phyloP scores from a whole-genome alignment of 2,888 invertebrate genomes.

The Monoplex corrugatus region DNA sequence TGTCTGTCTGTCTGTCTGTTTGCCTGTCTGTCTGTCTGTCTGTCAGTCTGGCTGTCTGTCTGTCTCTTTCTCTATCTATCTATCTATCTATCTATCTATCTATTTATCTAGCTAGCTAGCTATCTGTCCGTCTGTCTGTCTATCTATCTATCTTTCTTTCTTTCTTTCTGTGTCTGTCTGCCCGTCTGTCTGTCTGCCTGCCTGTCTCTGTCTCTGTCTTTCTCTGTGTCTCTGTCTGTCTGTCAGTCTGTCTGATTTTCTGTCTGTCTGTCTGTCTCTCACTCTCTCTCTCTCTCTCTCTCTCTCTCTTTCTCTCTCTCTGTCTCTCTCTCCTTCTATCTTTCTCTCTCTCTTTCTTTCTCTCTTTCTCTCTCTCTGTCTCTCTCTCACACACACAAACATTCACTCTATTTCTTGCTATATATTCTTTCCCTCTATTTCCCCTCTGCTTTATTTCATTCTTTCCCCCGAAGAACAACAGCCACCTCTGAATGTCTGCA shows the following conservation, averaged over 20 bases:
- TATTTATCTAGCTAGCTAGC: too few relatives aligned
- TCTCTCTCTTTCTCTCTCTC: too few relatives aligned
- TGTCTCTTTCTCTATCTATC: not conserved
- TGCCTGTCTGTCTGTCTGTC: too few relatives aligned
- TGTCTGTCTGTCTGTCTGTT: too few relatives aligned
- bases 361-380: too few relatives aligned
- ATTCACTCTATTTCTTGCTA: not conserved
- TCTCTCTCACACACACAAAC: not conserved
- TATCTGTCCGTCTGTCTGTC: not conserved
- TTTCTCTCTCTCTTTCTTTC: not conserved
- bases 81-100: not conserved
- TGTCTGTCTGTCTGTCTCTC: too few relatives aligned
- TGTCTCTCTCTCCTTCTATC: not conserved
- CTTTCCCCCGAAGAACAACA: too few relatives aligned
- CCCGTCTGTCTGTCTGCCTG: not conserved
- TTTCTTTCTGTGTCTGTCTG: not conserved
- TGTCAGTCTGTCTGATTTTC: too few relatives aligned
- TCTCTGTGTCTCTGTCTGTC: too few relatives aligned
- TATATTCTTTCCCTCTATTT: not conserved
- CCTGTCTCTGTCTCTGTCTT: not conserved
- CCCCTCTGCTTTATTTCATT: not conserved
- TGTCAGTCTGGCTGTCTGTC: too few relatives aligned
- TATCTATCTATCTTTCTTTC: not conserved
- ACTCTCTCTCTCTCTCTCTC: too few relatives aligned
- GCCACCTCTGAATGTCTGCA: too few relatives aligned